phyloP scores from a whole-genome alignment of 2,888 invertebrate genomes.

The Cataglyphis altisquamis region DNA sequence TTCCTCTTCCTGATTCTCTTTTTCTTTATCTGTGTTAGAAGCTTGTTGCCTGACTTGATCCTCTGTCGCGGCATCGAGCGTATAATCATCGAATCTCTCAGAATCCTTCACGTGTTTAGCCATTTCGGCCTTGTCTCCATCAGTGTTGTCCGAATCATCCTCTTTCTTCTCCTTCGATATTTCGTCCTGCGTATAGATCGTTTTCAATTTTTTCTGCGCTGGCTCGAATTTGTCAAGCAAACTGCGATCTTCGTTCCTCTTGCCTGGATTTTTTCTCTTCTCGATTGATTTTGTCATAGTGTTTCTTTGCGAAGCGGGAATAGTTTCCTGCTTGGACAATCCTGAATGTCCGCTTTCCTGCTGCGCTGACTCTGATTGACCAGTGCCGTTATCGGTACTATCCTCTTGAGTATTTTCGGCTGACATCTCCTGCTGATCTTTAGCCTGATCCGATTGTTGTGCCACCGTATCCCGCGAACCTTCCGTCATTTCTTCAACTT shows the following conservation, averaged over 20 bases:
- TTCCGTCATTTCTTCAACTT: conserved; percentile 86
- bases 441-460: conserved; percentile 84
- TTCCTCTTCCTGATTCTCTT: conserved; percentile 86
- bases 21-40: conserved; percentile 89
- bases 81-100: conserved; percentile 91
- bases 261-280: conserved; percentile 91
- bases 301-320: conserved; percentile 83
- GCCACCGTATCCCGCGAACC: conserved; percentile 84
- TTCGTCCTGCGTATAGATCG: conserved; percentile 87
- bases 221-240: conserved; percentile 90
- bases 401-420: conserved; percentile 86
- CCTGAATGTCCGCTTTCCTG: conserved; percentile 91
- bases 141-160: conserved; percentile 86
- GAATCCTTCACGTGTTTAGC: conserved; percentile 95
- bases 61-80: conserved; percentile 92
- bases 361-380: conserved; percentile 92
- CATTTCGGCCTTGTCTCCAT: conserved; percentile 88
- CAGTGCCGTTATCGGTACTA: conserved; percentile 90
- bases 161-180: conserved; percentile 86
- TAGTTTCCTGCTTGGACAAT: conserved; percentile 80
- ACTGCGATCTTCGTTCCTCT: conserved; percentile 91
- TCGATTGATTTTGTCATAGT: conserved; percentile 86
- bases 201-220: conserved; percentile 89
- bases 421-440: conserved; percentile 70
- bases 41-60: conserved; percentile 92